These are phyloP conservation scores for Marmota monax DNA, from an alignment of 2,113 vertebrate genomes.

Conservation along the genomic window DNA sequence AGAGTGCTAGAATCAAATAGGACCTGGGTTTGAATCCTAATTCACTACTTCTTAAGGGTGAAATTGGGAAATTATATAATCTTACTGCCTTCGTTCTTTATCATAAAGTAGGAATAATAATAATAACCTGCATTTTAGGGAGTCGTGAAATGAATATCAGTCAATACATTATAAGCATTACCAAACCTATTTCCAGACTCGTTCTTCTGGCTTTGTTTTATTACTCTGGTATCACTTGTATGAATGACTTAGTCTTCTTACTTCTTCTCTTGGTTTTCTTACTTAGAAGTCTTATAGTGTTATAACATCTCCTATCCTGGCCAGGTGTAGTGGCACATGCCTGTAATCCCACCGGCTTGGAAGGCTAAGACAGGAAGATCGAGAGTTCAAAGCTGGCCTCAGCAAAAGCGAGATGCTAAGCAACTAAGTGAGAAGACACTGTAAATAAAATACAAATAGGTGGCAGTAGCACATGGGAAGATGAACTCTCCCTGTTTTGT, in stretches of 20 bases:
- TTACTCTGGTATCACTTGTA: not conserved
- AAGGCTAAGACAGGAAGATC: too few species aligned
- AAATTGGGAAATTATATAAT: not conserved
- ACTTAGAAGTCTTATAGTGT: not conserved
- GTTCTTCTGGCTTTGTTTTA: not conserved
- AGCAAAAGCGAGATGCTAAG: too few species aligned
- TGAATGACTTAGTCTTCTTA: not conserved
- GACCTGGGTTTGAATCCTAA: not conserved
- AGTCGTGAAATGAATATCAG: not conserved
- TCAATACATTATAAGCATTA: not conserved
- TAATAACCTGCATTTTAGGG: not conserved
- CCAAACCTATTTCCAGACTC: not conserved
- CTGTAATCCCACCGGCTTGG: too few species aligned
- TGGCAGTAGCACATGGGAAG: constrained; percentile 69
- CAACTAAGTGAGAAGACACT: too few species aligned
- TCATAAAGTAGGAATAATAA: constrained; percentile 22
- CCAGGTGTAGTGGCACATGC: too few species aligned
- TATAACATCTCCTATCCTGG: not conserved
- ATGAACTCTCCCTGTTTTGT: constrained; percentile 66
- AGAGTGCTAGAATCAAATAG: not conserved
- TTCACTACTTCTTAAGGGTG: not conserved
- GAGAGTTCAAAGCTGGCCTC: too few species aligned
- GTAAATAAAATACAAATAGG: not conserved
- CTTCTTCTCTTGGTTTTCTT: not conserved
- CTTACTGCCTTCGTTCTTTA: not conserved